Evolutionary conservation across 2,113 vertebrate genomes (phyloP).

Genomic region (Astatotilapia flaviijosephi): DNA sequence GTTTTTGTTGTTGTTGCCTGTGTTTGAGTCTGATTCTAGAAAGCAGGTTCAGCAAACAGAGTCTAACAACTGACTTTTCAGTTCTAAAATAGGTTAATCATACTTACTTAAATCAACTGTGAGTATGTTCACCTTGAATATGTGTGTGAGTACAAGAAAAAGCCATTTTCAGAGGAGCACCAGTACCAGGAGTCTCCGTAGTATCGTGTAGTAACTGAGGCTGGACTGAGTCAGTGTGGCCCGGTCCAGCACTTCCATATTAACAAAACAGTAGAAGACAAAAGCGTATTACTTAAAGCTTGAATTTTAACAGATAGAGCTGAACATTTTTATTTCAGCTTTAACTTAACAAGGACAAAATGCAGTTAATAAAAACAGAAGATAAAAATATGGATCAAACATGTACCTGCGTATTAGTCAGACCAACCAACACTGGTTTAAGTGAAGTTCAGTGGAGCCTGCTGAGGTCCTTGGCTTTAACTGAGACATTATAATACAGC

Average conservation of each 20-base stretch:
- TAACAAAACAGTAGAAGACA: neutral
- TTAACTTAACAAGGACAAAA: neutral
- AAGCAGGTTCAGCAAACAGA: neutral
- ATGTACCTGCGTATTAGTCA: neutral
- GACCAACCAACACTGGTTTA: neutral
- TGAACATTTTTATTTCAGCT: neutral
- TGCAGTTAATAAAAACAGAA: rapidly evolving
- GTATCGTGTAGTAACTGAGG: neutral
- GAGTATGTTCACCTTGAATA: neutral
- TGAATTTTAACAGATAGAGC: neutral
- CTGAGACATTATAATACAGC: neutral
- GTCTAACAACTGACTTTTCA: neutral
- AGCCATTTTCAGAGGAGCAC: neutral
- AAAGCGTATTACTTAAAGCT: rapidly evolving
- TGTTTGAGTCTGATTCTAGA: neutral
- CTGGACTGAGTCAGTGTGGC: neutral
- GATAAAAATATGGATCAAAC: neutral
- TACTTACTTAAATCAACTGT: neutral
- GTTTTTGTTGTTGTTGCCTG: neutral
- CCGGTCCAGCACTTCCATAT: neutral
- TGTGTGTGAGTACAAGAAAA: neutral
- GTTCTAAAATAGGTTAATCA: neutral
- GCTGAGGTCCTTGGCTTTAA: neutral
- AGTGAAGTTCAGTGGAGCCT: rapidly evolving
- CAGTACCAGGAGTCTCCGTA: neutral